Percentiles rank a stretch among this genome's conserved stretches.
phyloP scores from a whole-genome alignment of 2,113 vertebrate genomes.

The Chaetops frenatus region DNA sequence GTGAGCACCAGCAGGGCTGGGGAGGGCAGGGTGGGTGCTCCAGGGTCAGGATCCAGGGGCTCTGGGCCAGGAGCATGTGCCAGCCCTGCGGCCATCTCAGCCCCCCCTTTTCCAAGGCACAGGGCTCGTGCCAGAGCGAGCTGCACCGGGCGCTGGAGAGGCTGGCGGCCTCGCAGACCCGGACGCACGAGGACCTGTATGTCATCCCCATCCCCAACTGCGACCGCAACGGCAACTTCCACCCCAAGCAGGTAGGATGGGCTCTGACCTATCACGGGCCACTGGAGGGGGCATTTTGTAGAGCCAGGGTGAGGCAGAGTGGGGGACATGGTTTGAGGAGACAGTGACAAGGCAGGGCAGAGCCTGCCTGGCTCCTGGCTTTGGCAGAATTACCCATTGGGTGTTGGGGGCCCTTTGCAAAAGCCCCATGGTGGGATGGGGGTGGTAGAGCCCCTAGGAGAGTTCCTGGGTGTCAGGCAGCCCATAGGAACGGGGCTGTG shows the following conservation, averaged over 20 bases:
- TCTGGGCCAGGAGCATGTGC: accelerated
- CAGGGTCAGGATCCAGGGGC: accelerated
- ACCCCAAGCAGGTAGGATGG: slow-evolving; percentile 84
- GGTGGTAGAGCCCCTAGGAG: not conserved
- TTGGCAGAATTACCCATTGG: accelerated
- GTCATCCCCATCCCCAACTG: slow-evolving; percentile 93
- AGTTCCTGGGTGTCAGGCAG: not conserved
- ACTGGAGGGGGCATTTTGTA: accelerated
- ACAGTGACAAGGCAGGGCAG: accelerated
- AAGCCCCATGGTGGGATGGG: not conserved
- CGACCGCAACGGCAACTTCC: slow-evolving; percentile 90
- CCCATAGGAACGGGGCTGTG: accelerated
- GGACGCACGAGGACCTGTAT: slow-evolving; percentile 87
- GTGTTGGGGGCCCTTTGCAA: not conserved
- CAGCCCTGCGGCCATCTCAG: accelerated
- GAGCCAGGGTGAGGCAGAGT: not conserved
- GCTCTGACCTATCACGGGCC: accelerated
- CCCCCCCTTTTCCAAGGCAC: not conserved
- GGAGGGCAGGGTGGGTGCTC: not conserved
- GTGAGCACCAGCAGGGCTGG: slow-evolving; percentile 39
- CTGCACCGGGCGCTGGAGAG: slow-evolving; percentile 86
- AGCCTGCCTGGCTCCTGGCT: not conserved
- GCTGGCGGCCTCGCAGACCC: slow-evolving; percentile 80
- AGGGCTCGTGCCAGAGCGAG: slow-evolving; percentile 89
- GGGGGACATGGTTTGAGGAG: accelerated